Evolutionary conservation across 2,113 vertebrate species (phyloP).

Genomic region (Callorhinus ursinus): DNA sequence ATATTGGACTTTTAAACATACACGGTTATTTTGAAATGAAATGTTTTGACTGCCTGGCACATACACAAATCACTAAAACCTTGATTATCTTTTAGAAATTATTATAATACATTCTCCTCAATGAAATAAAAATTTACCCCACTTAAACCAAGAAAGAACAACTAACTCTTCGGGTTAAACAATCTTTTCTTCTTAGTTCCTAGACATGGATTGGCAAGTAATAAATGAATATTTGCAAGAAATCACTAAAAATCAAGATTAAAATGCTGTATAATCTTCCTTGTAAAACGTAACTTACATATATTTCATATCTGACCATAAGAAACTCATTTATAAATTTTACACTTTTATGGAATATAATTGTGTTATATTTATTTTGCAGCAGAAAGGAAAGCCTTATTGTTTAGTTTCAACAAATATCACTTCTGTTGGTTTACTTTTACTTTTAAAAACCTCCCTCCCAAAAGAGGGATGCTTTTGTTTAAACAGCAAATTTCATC

Average conservation of each 20-base stretch:
- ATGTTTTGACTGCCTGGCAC: not conserved
- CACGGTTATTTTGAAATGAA: constrained; percentile 16
- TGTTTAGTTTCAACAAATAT: not conserved
- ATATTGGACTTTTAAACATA: not conserved
- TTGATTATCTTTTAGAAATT: constrained; percentile 20
- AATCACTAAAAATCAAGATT: constrained; percentile 45
- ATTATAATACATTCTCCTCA: not conserved
- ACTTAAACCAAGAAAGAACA: constrained; percentile 36
- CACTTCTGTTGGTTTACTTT: constrained; percentile 9
- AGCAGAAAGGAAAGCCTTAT: not conserved
- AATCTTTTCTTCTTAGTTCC: constrained; percentile 26
- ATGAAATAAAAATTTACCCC: not conserved
- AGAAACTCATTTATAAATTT: constrained; percentile 52
- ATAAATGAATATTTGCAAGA: not conserved
- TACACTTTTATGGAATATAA: constrained; percentile 67
- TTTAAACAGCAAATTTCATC: not conserved
- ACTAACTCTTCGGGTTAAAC: not conserved
- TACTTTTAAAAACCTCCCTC: not conserved
- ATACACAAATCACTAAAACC: not conserved
- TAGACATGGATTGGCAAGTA: not conserved
- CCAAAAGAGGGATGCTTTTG: not conserved
- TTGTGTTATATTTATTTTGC: not conserved
- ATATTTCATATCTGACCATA: not conserved
- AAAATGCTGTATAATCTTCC: not conserved
- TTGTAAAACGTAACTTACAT: not conserved